Evolutionary conservation across 2,113 vertebrate species (phyloP).

Genomic region (Equus quagga): DNA sequence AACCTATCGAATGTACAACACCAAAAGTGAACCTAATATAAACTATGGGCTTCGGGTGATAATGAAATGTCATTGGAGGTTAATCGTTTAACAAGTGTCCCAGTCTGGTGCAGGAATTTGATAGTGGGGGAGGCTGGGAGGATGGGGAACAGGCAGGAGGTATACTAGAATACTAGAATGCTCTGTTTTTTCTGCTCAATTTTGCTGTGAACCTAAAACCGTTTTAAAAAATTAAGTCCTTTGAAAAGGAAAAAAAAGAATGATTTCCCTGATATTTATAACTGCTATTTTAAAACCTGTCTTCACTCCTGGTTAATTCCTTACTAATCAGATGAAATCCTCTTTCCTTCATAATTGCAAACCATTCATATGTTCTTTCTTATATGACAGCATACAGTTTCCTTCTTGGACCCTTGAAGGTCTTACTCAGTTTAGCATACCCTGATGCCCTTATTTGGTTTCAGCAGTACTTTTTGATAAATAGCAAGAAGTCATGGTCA

Average conservation of each 20-base stretch:
- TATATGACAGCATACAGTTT: background rate
- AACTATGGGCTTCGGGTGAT: background rate
- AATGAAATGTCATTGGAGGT: background rate
- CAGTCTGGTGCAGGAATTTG: background rate
- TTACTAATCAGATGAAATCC: background rate
- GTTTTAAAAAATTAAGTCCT: background rate
- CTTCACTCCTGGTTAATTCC: background rate
- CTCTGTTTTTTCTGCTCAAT: background rate
- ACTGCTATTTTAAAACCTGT: background rate
- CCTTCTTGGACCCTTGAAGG: background rate
- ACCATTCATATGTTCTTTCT: background rate
- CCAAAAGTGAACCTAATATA: background rate
- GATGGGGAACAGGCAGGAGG: background rate
- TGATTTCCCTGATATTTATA: background rate
- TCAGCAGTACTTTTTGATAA: background rate
- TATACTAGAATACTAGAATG: background rate
- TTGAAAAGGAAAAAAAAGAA: background rate
- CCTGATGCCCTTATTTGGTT: background rate
- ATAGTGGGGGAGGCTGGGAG: background rate
- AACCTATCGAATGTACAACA: background rate
- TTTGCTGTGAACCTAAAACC: background rate
- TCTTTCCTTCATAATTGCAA: background rate
- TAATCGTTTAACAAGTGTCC: background rate
- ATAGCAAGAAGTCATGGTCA: background rate
- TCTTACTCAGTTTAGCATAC: background rate